Evolutionary conservation across 2,797 vertebrate species (phyloP).

Genomic region (Malacoctenus gilli): DNA sequence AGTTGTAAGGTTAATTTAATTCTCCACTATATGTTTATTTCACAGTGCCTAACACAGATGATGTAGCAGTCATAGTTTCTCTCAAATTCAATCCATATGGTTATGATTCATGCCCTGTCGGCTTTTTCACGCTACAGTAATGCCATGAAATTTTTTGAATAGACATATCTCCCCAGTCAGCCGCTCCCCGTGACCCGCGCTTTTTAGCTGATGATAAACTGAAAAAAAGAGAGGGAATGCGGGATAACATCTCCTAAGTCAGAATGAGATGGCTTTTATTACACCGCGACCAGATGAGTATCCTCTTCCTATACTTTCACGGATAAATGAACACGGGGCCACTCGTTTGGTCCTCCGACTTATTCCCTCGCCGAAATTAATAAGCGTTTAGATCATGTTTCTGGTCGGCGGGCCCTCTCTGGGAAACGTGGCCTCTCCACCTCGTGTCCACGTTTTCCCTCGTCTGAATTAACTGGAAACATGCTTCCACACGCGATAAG

Average conservation of each 20-base stretch:
- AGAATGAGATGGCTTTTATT: constrained; percentile 60
- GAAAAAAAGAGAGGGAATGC: constrained; percentile 24
- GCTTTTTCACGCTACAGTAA: constrained; percentile 62
- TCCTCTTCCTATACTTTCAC: constrained; percentile 58
- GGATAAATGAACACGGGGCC: constrained; percentile 47
- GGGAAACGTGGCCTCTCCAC: constrained; percentile 23
- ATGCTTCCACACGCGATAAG: constrained; percentile 68
- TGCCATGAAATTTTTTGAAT: constrained; percentile 64
- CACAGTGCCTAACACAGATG: constrained; percentile 55
- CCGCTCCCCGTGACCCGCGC: constrained; percentile 51
- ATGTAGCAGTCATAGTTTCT: constrained; percentile 37
- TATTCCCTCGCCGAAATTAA: constrained; percentile 58
- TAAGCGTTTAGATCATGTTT: constrained; percentile 71
- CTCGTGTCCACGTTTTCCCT: constrained; percentile 51
- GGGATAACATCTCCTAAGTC: constrained; percentile 62
- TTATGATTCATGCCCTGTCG: constrained; percentile 59
- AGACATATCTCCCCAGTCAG: constrained; percentile 60
- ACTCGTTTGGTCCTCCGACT: constrained; percentile 39
- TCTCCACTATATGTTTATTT: constrained; percentile 66
- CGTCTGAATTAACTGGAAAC: constrained; percentile 71
- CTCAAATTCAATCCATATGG: constrained; percentile 58
- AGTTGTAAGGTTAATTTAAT: constrained; percentile 62
- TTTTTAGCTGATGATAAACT: constrained; percentile 59
- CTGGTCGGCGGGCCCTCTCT: constrained; percentile 56
- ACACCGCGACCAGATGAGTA: constrained; percentile 55